Conservation (phyloP, 2,888 invertebrate species). For the Drosophila suboccidentalis region DNA sequence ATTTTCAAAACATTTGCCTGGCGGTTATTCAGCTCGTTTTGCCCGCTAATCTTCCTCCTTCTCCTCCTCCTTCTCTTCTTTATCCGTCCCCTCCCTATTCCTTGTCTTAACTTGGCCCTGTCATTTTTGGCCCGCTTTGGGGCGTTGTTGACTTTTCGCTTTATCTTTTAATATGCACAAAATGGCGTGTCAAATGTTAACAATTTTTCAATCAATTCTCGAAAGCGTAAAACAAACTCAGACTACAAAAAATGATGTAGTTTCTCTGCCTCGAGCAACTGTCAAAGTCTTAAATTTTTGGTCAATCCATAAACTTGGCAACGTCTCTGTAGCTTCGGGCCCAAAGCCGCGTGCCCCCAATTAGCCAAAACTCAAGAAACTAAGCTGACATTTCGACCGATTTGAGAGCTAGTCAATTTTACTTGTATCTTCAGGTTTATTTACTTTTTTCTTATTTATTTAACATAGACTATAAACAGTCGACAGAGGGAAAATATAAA, state of each 20-base stretch:
- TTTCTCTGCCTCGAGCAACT: conserved; percentile 38
- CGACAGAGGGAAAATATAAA: too few species aligned
- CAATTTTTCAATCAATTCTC: conserved; percentile 76
- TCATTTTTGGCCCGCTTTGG: conserved; percentile 28
- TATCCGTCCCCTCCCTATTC: conserved; percentile 15
- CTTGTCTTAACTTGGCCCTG: background rate
- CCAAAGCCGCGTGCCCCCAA: background rate
- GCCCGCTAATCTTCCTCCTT: background rate
- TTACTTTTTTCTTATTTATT: background rate
- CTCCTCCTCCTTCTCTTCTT: conserved; percentile 32
- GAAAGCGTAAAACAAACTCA: conserved; percentile 36
- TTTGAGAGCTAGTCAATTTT: background rate
- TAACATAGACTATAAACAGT: too few species aligned
- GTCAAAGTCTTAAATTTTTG: conserved; percentile 32
- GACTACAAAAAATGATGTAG: conserved; percentile 1
- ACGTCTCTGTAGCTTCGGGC: conserved; percentile 2
- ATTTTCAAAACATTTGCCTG: conserved; percentile 52
- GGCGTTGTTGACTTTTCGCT: conserved; percentile 72
- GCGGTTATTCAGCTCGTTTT: conserved; percentile 11
- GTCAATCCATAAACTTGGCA: conserved; percentile 10
- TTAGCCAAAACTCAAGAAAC: conserved; percentile 8
- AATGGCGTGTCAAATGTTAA: conserved; percentile 76
- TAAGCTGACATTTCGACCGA: conserved; percentile 4
- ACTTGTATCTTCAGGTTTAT: too few species aligned
- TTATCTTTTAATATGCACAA: conserved; percentile 79